These are phyloP conservation scores for Tapirus indicus DNA, from an alignment of 2,797 vertebrate genomes.

Conservation along the genomic window DNA sequence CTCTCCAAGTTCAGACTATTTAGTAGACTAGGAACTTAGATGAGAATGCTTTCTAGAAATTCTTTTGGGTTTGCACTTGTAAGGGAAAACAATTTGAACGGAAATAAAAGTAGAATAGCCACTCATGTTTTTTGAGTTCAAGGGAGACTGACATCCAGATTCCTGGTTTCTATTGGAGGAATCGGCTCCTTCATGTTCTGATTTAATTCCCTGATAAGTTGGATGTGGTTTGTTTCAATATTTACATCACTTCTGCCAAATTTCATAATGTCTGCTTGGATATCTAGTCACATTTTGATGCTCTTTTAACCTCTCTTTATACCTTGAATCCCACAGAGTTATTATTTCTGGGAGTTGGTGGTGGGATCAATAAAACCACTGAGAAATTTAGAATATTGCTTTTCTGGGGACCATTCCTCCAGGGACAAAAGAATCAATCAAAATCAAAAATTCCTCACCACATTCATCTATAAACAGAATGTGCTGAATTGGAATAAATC, in stretches of 20 bases:
- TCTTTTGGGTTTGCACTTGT: not conserved
- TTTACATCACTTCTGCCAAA: constrained; percentile 32
- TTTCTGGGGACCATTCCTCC: constrained; percentile 34
- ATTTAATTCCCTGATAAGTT: not conserved
- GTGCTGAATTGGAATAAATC: constrained; percentile 68
- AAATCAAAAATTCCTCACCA: constrained; percentile 10
- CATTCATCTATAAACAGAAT: constrained; percentile 50
- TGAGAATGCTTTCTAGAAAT: not conserved
- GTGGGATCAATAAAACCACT: constrained; percentile 59
- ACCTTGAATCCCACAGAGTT: constrained; percentile 38
- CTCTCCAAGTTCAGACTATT: not conserved
- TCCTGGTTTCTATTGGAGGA: not conserved
- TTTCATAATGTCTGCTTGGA: constrained; percentile 28
- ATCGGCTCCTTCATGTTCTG: not conserved
- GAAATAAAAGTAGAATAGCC: not conserved
- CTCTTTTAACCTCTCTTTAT: constrained; percentile 48
- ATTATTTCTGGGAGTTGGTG: constrained; percentile 22
- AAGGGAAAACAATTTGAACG: not conserved
- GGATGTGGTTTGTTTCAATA: not conserved
- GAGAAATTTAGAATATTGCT: constrained; percentile 70
- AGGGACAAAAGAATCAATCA: constrained; percentile 62
- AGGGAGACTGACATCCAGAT: not conserved
- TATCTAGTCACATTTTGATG: constrained; percentile 6
- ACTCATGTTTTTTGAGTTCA: not conserved
- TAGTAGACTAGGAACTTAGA: not conserved